Percentiles rank a stretch among this genome's conserved stretches.
phyloP scores from a whole-genome alignment of 1,140 invertebrate genomes.

The Gryon sp. region DNA sequence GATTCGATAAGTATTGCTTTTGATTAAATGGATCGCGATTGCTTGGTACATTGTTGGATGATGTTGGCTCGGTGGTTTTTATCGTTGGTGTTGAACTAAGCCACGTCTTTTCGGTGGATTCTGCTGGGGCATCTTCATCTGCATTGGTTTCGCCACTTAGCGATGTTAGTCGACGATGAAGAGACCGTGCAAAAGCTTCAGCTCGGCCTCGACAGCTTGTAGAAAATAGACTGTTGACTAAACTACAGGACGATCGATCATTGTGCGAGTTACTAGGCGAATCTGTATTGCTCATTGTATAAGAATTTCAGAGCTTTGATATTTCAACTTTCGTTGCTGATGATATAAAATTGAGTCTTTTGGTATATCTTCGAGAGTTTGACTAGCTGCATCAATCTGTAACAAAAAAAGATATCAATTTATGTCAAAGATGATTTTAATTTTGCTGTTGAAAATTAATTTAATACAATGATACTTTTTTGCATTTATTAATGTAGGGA shows the following conservation, averaged over 20 bases:
- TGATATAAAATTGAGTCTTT: too few species aligned
- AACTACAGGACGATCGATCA: conserved; percentile 75
- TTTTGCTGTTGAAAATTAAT: too few species aligned
- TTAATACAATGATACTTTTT: too few species aligned
- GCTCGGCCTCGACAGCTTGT: conserved; percentile 88
- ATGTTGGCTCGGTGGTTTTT: conserved; percentile 73
- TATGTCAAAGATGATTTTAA: too few species aligned
- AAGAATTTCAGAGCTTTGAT: conserved; percentile 1
- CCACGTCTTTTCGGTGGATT: conserved; percentile 67
- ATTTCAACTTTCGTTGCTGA: conserved; percentile 9
- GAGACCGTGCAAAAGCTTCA: conserved; percentile 87
- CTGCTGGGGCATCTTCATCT: conserved; percentile 34
- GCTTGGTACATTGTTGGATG: conserved; percentile 15
- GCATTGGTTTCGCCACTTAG: conserved; percentile 80
- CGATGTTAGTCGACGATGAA: conserved; percentile 86
- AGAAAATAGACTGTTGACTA: conserved; percentile 79
- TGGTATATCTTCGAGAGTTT: conserved; percentile 28
- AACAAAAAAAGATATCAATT: too few species aligned
- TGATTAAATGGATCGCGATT: conserved; percentile 67
- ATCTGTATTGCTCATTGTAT: conserved; percentile 69
- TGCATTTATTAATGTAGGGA: too few species aligned
- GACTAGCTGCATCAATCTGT: conserved; percentile 50
- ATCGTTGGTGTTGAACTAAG: conserved; percentile 66
- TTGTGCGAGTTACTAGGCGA: conserved; percentile 64
- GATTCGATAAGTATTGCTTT: conserved; percentile 74